Evolutionary conservation across 2,888 invertebrate species (phyloP).

Genomic region (Acholoe squamosa): DNA sequence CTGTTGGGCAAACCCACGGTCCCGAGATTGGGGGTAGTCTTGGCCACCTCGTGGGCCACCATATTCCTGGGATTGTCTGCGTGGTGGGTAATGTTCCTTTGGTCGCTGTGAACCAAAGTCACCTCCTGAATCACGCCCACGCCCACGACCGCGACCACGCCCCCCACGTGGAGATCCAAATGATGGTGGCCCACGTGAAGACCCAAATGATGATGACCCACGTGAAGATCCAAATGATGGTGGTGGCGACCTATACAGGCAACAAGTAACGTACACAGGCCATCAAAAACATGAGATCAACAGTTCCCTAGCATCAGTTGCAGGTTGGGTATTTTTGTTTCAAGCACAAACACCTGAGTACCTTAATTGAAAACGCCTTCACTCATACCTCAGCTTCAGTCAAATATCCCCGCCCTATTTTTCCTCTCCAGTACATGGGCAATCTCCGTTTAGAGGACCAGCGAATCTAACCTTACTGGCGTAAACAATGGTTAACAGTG

Average conservation of each 20-base stretch:
- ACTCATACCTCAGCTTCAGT: conserved; percentile 9
- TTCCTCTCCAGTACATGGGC: conserved; percentile 13
- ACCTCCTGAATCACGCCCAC: conserved; percentile 31
- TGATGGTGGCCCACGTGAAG: neutral
- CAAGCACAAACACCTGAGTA: neutral
- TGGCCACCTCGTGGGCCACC: neutral
- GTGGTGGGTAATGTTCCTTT: neutral
- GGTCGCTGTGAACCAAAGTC: conserved; percentile 42
- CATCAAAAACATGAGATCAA: conserved; percentile 26
- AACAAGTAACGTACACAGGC: conserved; percentile 47
- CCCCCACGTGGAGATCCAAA: neutral
- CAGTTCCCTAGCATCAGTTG: conserved; percentile 15
- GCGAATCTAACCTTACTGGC: neutral
- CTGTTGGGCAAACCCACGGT: neutral
- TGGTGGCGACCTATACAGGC: conserved; percentile 32
- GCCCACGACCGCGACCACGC: conserved; percentile 34
- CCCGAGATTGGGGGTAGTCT: neutral
- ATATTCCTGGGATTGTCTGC: neutral
- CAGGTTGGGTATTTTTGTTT: neutral
- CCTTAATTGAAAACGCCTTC: neutral
- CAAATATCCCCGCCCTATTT: neutral
- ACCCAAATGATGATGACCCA: neutral
- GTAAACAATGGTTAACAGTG: neutral
- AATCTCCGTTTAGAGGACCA: neutral
- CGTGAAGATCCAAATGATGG: neutral